phyloP scores from a whole-genome alignment of 2,888 invertebrate genomes.

The Caradrina clavipalpis region DNA sequence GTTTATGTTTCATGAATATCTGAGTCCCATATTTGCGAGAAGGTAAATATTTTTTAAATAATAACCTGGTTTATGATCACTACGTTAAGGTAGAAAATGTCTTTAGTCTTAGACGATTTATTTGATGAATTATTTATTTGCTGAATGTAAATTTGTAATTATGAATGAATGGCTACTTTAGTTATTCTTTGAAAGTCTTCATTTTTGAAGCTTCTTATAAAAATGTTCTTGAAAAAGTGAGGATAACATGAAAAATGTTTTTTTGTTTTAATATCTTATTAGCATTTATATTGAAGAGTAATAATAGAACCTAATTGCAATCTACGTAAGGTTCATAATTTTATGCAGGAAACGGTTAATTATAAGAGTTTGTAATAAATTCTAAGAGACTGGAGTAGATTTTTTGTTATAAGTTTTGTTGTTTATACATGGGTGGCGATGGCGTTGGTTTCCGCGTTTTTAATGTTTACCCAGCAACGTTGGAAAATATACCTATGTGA shows the following conservation, averaged over 20 bases:
- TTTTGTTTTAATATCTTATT: conserved; percentile 45
- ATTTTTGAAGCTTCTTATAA: conserved; percentile 47
- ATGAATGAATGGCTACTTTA: conserved; percentile 55
- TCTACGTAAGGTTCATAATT: background rate
- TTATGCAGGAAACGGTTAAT: background rate
- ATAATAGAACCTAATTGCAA: conserved; percentile 24
- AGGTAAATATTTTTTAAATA: conserved; percentile 17
- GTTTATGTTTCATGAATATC: conserved; percentile 41
- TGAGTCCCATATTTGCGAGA: conserved; percentile 21
- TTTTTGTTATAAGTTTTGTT: background rate
- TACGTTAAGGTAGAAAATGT: conserved; percentile 35
- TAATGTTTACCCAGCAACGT: background rate
- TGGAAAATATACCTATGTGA: background rate
- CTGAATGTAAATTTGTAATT: conserved; percentile 69
- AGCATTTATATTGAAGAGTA: conserved; percentile 46
- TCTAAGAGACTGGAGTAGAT: background rate
- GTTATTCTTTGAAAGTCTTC: conserved; percentile 56
- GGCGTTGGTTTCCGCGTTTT: background rate
- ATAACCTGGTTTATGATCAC: conserved; percentile 25
- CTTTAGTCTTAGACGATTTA: conserved; percentile 47
- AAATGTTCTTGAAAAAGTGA: conserved; percentile 29
- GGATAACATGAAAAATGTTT: conserved; percentile 41
- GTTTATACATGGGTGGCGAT: background rate
- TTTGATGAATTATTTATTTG: conserved; percentile 73
- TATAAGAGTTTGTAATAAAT: conserved; percentile 1